phyloP scores from a whole-genome alignment of 2,113 vertebrate species.

The Regulus satrapa region DNA sequence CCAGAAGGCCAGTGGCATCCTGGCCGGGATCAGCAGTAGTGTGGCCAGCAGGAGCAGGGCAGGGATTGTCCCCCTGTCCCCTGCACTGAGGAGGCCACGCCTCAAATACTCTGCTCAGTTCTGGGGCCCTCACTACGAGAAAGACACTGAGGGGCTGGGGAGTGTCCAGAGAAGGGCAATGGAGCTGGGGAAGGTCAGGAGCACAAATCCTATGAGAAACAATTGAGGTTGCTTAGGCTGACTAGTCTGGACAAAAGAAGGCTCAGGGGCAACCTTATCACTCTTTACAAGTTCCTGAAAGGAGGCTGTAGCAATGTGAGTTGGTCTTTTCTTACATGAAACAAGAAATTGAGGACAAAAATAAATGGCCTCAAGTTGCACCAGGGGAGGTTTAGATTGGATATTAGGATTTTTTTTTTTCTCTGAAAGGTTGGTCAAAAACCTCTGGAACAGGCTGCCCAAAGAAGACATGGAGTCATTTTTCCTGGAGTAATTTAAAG shows the following conservation, averaged over 20 bases:
- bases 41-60: not conserved
- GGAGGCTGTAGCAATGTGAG: not conserved
- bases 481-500: not conserved
- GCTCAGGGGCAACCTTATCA: not conserved
- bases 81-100: rapidly evolving
- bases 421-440: not conserved
- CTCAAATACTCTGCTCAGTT: not conserved
- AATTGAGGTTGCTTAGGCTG: not conserved
- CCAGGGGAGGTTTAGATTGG: not conserved
- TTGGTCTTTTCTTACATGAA: not conserved
- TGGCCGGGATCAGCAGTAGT: rapidly evolving
- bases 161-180: rapidly evolving
- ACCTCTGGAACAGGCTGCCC: not conserved
- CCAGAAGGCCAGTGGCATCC: rapidly evolving
- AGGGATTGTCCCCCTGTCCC: not conserved
- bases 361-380: not conserved
- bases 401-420: not conserved
- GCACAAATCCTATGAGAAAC: rapidly evolving
- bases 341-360: not conserved
- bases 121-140: rapidly evolving
- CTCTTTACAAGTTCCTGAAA: not conserved
- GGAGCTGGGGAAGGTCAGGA: not conserved
- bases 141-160: not conserved
- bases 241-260: not conserved
- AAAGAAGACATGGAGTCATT: not conserved